Evolutionary conservation across 2,888 invertebrate genomes (phyloP).

Genomic region (Agrilus cyanescens): DNA sequence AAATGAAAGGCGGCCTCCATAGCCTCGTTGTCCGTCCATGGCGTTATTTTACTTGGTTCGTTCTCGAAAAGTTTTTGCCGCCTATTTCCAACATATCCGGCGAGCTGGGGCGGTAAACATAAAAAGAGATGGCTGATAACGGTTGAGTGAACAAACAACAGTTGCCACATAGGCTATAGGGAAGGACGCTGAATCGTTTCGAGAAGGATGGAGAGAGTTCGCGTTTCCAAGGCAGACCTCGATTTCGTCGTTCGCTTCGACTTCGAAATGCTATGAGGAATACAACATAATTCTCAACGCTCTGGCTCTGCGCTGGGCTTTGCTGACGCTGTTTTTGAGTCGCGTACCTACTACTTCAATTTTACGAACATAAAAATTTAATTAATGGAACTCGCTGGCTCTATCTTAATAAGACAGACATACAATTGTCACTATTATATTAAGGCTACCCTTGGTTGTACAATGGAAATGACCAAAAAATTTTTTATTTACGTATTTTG

Average conservation of each 20-base stretch:
- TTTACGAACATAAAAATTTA: not conserved
- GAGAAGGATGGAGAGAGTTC: slow-evolving; percentile 16
- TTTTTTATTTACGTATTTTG: too few species aligned
- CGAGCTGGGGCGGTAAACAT: slow-evolving; percentile 19
- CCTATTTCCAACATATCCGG: slow-evolving; percentile 19
- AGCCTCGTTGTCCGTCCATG: too few species aligned
- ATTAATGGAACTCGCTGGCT: not conserved
- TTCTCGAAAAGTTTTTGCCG: slow-evolving; percentile 21
- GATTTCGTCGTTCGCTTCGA: slow-evolving; percentile 5
- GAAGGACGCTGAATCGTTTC: slow-evolving; percentile 13
- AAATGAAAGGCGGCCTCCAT: too few species aligned
- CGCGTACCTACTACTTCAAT: too few species aligned
- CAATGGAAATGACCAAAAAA: too few species aligned
- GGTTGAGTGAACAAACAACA: slow-evolving; percentile 13
- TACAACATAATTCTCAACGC: too few species aligned
- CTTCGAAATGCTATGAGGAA: too few species aligned
- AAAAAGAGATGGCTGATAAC: slow-evolving; percentile 17
- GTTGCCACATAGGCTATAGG: slow-evolving; percentile 13
- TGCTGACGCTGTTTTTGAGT: too few species aligned
- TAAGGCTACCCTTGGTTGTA: too few species aligned
- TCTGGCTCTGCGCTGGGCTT: too few species aligned
- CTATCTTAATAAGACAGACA: too few species aligned
- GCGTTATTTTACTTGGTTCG: slow-evolving; percentile 4
- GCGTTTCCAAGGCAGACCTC: slow-evolving; percentile 21
- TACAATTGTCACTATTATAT: too few species aligned